Conservation (phyloP, 2,888 invertebrate genomes). For the Tenthredo scrophulariae region DNA sequence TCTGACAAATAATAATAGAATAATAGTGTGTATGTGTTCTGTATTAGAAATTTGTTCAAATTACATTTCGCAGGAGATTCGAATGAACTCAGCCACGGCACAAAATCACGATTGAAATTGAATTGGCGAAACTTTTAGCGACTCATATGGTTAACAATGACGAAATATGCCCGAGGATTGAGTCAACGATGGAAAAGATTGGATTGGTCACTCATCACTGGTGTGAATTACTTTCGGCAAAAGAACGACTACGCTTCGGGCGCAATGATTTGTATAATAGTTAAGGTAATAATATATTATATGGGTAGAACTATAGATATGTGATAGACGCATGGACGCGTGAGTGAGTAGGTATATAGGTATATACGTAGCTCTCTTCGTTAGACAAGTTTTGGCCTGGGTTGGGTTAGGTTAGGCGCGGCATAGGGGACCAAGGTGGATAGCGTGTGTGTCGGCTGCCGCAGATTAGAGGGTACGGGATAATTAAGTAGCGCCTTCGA, state of each 20-base stretch:
- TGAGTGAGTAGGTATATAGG: not conserved
- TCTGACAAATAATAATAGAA: not conserved
- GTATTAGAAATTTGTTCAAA: not conserved
- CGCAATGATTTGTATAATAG: slow-evolving; percentile 15
- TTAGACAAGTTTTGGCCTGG: slow-evolving; percentile 61
- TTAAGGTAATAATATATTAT: slow-evolving; percentile 31
- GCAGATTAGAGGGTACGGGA: slow-evolving; percentile 76
- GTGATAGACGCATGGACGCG: not conserved
- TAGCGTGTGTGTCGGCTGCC: slow-evolving; percentile 75
- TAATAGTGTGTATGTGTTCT: not conserved
- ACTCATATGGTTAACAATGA: not conserved
- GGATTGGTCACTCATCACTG: not conserved
- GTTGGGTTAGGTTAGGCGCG: slow-evolving; percentile 54
- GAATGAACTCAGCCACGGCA: not conserved
- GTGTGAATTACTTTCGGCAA: slow-evolving; percentile 15
- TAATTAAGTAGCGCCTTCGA: slow-evolving; percentile 78
- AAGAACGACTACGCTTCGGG: not conserved
- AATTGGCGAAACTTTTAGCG: not conserved
- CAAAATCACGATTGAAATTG: not conserved
- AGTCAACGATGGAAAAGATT: slow-evolving; percentile 1
- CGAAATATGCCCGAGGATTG: not conserved
- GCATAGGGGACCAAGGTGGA: slow-evolving; percentile 60
- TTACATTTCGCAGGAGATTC: not conserved
- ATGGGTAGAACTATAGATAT: not conserved
- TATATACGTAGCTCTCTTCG: slow-evolving; percentile 17